Conservation (phyloP, 2,113 vertebrate species). For the Amblyornis subalaris region DNA sequence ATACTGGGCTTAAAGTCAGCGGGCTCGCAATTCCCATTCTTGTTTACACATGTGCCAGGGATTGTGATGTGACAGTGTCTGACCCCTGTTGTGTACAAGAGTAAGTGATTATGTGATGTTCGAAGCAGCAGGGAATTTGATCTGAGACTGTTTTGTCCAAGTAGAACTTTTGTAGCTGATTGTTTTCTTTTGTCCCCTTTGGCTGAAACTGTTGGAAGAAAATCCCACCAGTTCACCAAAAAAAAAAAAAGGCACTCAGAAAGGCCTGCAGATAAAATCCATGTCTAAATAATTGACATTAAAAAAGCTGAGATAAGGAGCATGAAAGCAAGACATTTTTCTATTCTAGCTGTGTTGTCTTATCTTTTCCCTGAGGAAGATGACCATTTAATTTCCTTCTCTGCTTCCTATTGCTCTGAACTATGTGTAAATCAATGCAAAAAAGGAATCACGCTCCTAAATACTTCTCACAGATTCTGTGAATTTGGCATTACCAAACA, state of each 20-base stretch:
- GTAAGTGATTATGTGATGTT: not conserved
- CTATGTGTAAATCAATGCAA: not conserved
- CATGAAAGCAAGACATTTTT: not conserved
- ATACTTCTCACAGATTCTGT: not conserved
- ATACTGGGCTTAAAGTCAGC: not conserved
- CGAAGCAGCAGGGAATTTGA: not conserved
- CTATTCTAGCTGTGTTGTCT: not conserved
- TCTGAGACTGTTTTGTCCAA: slow-evolving; percentile 1
- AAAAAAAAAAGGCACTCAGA: not conserved
- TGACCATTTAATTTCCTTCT: not conserved
- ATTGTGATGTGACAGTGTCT: not conserved
- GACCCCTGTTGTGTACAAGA: not conserved
- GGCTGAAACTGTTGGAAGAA: not conserved
- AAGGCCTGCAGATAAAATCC: slow-evolving; percentile 14
- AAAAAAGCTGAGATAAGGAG: not conserved
- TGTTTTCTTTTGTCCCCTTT: not conserved
- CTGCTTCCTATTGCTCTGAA: not conserved
- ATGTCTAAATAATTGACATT: not conserved
- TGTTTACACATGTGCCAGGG: not conserved
- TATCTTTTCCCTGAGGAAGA: not conserved
- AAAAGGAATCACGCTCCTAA: not conserved
- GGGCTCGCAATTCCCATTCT: not conserved
- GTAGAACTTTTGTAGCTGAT: not conserved
- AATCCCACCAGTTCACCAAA: not conserved
- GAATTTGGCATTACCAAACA: not conserved